phyloP scores from a whole-genome alignment of 2,797 vertebrate species.

The Epinephelus malabaricus region DNA sequence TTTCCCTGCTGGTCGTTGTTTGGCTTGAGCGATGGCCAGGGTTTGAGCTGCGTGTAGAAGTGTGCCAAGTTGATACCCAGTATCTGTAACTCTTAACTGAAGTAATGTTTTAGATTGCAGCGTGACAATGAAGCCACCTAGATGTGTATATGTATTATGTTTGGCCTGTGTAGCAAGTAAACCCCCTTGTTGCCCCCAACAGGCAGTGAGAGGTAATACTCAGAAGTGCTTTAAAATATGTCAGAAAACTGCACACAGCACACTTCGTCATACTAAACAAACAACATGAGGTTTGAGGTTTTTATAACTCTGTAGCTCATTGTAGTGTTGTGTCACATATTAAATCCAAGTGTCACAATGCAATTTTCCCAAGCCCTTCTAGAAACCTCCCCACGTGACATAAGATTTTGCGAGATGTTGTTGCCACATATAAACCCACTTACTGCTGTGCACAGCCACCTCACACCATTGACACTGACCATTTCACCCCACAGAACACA shows the following conservation, averaged over 20 bases:
- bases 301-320: too few species aligned
- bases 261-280: background rate
- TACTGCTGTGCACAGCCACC: too few species aligned
- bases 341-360: too few species aligned
- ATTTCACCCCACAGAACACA: too few species aligned
- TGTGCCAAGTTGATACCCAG: background rate
- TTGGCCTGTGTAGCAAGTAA: background rate
- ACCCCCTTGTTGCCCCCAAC: background rate
- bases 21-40: constrained; percentile 14
- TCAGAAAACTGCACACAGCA: background rate
- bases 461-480: too few species aligned
- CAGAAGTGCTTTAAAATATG: background rate
- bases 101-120: constrained; percentile 1
- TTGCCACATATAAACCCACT: too few species aligned
- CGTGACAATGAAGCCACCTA: background rate
- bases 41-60: background rate
- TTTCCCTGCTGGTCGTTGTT: constrained; percentile 20
- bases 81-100: background rate
- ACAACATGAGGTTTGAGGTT: too few species aligned
- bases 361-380: too few species aligned
- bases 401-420: too few species aligned
- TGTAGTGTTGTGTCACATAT: too few species aligned
- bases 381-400: too few species aligned
- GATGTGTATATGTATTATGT: background rate
- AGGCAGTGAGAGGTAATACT: background rate